phyloP scores from a whole-genome alignment of 2,797 vertebrate species.

The Sebastes cheni region DNA sequence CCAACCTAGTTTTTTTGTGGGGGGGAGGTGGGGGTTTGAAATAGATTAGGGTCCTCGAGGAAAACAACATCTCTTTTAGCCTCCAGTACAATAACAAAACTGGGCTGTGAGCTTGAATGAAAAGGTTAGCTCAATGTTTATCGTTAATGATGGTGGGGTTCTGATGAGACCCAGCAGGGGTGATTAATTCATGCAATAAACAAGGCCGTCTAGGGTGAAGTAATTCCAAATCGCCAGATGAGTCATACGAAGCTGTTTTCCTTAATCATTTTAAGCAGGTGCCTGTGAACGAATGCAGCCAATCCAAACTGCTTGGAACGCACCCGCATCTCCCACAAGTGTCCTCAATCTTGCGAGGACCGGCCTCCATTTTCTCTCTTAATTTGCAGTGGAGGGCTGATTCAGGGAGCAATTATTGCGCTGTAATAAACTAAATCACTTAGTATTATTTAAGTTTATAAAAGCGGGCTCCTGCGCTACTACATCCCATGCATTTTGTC shows the following conservation, averaged over 20 bases:
- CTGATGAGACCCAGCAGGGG: constrained; percentile 70
- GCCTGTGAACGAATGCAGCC: neutral
- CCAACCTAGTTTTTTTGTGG: constrained; percentile 62
- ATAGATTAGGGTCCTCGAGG: constrained; percentile 71
- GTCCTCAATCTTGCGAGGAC: constrained; percentile 1
- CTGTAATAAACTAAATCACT: constrained; percentile 58
- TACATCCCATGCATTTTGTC: constrained; percentile 52
- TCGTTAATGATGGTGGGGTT: constrained; percentile 60
- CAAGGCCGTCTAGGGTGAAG: constrained; percentile 59
- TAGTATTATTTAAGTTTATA: constrained; percentile 63
- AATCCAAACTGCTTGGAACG: neutral
- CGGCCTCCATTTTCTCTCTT: constrained; percentile 50
- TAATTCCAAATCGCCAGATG: constrained; percentile 64
- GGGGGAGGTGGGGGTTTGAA: constrained; percentile 1
- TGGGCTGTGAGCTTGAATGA: constrained; percentile 61
- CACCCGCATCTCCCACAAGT: constrained; percentile 44
- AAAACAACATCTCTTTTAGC: constrained; percentile 69
- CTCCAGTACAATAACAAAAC: constrained; percentile 62
- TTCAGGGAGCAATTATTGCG: constrained; percentile 47
- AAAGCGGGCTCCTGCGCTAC: constrained; percentile 29
- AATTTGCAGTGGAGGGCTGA: constrained; percentile 40
- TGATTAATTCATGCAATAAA: constrained; percentile 73
- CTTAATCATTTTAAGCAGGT: constrained; percentile 72
- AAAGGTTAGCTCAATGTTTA: constrained; percentile 74
- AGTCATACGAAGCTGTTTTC: constrained; percentile 57